phyloP scores from a whole-genome alignment of 2,113 vertebrate species.

The Gambusia affinis region DNA sequence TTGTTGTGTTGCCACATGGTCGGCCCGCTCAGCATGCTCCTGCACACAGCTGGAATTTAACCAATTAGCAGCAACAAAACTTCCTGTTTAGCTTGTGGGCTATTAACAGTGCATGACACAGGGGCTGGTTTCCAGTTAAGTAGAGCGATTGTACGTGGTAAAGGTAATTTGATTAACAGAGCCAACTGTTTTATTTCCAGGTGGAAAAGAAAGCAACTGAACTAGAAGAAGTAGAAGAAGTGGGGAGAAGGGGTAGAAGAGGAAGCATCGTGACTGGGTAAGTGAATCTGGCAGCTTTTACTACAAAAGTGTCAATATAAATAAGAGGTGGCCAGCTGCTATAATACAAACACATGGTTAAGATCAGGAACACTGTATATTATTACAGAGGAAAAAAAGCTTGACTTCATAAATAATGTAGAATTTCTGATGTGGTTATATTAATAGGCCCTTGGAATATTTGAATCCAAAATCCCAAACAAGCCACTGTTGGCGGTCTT shows the following conservation, averaged over 20 bases:
- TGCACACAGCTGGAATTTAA: constrained; percentile 53
- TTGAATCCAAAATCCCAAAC: constrained; percentile 49
- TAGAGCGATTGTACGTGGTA: background rate
- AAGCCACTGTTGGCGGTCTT: constrained; percentile 42
- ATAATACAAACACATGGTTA: constrained; percentile 10
- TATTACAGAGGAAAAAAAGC: background rate
- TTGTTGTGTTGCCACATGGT: constrained; percentile 46
- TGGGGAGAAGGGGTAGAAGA: constrained; percentile 37
- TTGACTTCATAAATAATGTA: constrained; percentile 8
- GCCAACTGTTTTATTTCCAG: constrained; percentile 44
- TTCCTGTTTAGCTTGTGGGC: constrained; percentile 53
- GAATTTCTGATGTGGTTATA: constrained; percentile 1
- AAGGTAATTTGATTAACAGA: constrained; percentile 30
- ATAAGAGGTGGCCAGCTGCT: background rate
- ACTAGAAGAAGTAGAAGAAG: constrained; percentile 17
- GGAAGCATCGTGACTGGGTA: constrained; percentile 53
- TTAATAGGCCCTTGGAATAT: constrained; percentile 39
- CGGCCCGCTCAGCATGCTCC: constrained; percentile 43
- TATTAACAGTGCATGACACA: constrained; percentile 27
- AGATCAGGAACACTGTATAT: constrained; percentile 1
- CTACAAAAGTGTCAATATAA: constrained; percentile 5
- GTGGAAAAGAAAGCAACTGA: background rate
- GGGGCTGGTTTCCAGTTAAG: constrained; percentile 21
- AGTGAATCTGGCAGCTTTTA: constrained; percentile 42
- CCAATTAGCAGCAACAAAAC: constrained; percentile 54